These are phyloP conservation scores for Neria commutata DNA, from an alignment of 2,888 invertebrate species.

Conservation along the genomic window DNA sequence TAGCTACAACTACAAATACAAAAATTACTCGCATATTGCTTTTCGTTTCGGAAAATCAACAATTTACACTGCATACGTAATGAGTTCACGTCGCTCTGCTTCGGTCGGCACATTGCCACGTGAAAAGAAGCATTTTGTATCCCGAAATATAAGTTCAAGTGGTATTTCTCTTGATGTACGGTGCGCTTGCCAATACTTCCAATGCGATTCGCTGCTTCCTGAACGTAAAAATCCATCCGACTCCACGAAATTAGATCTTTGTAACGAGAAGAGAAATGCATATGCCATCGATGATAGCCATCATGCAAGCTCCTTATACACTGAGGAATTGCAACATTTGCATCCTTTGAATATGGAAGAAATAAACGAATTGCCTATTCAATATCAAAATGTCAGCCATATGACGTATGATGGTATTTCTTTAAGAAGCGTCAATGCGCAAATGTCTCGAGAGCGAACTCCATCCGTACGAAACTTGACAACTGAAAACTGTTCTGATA, in stretches of 20 bases:
- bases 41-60: too few species aligned
- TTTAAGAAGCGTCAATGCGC: slow-evolving; percentile 41
- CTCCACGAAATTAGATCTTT: slow-evolving; percentile 66
- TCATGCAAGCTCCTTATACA: slow-evolving; percentile 38
- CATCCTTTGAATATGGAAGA: slow-evolving; percentile 35
- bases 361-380: slow-evolving; percentile 47
- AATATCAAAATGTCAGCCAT: slow-evolving; percentile 44
- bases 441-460: slow-evolving; percentile 32
- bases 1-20: not conserved
- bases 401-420: slow-evolving; percentile 43
- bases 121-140: slow-evolving; percentile 70
- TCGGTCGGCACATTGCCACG: slow-evolving; percentile 72
- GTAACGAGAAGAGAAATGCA: slow-evolving; percentile 62
- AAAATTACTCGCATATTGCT: not conserved
- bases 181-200: slow-evolving; percentile 85
- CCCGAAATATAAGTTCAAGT: slow-evolving; percentile 74
- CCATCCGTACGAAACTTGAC: slow-evolving; percentile 44
- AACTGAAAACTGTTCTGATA: too few species aligned
- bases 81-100: slow-evolving; percentile 67
- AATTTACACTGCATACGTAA: slow-evolving; percentile 11
- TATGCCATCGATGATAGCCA: slow-evolving; percentile 45
- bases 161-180: slow-evolving; percentile 79
- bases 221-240: slow-evolving; percentile 74
- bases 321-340: slow-evolving; percentile 16
- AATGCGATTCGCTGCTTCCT: slow-evolving; percentile 79